Conservation (phyloP, 2,888 invertebrate species). For the Apamea sordens region DNA sequence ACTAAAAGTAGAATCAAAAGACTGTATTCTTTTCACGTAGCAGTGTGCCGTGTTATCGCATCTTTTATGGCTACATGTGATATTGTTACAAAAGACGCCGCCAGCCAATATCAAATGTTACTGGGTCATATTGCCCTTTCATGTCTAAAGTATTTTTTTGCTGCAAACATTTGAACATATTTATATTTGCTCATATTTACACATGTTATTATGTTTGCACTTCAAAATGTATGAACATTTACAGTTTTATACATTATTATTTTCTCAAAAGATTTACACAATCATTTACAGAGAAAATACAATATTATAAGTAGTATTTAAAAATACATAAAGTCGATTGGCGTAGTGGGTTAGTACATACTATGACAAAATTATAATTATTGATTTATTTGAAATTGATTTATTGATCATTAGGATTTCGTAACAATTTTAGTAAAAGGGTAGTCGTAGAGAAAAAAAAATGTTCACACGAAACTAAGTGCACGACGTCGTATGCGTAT, state of each 20-base stretch:
- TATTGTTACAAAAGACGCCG: constrained; percentile 41
- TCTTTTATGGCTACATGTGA: constrained; percentile 45
- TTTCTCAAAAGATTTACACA: background rate
- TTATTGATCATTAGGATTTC: too few relatives aligned
- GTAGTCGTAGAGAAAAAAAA: too few relatives aligned
- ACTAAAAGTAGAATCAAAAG: constrained; percentile 43
- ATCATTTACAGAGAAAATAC: background rate
- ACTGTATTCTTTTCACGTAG: constrained; percentile 60
- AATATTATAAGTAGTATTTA: background rate
- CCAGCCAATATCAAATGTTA: constrained; percentile 13
- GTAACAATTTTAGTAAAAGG: too few relatives aligned
- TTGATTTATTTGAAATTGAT: too few relatives aligned
- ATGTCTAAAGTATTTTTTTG: constrained; percentile 16
- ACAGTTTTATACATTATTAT: background rate
- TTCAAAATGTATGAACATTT: constrained; percentile 1
- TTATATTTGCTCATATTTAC: constrained; percentile 14
- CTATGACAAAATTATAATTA: too few relatives aligned
- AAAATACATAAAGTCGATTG: background rate
- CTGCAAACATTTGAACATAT: constrained; percentile 10
- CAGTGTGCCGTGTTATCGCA: constrained; percentile 40
- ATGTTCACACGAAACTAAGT: too few relatives aligned
- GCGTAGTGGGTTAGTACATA: too few relatives aligned
- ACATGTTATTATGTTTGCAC: constrained; percentile 11
- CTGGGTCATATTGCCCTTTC: constrained; percentile 33
- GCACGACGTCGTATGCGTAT: too few relatives aligned